phyloP scores from a whole-genome alignment of 2,888 invertebrate species.

The Nomada lathburiana region DNA sequence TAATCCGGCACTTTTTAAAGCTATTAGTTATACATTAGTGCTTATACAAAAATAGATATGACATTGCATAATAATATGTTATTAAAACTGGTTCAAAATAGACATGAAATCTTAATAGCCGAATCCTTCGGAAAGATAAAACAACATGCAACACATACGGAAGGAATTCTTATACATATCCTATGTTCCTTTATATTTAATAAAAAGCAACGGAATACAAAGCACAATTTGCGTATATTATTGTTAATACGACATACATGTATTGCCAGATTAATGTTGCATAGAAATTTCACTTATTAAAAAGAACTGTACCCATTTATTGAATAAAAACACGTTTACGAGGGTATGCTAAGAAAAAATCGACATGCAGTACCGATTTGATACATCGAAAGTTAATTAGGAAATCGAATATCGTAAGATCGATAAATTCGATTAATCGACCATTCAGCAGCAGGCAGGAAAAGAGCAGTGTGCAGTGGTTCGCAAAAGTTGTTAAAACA shows the following conservation, averaged over 20 bases:
- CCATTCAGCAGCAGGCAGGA: slow-evolving; percentile 34
- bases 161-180: too few species aligned
- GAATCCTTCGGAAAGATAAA: too few species aligned
- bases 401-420: slow-evolving; percentile 43
- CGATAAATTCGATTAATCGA: slow-evolving; percentile 58
- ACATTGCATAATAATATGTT: too few species aligned
- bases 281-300: neutral
- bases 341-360: slow-evolving; percentile 18
- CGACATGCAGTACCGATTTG: slow-evolving; percentile 50
- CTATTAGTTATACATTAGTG: too few species aligned
- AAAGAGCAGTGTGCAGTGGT: slow-evolving; percentile 48
- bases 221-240: neutral
- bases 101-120: too few species aligned
- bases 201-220: too few species aligned
- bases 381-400: slow-evolving; percentile 37
- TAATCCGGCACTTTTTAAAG: too few species aligned
- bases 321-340: neutral
- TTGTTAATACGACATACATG: neutral
- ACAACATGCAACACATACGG: too few species aligned
- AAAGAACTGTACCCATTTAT: neutral
- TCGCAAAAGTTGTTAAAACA: slow-evolving; percentile 37
- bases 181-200: too few species aligned
- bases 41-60: too few species aligned
- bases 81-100: too few species aligned
- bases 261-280: too few species aligned